Base-by-base conservation (phyloP, 2,797 vertebrate genomes). In the Ambastaia sidthimunki region DNA sequence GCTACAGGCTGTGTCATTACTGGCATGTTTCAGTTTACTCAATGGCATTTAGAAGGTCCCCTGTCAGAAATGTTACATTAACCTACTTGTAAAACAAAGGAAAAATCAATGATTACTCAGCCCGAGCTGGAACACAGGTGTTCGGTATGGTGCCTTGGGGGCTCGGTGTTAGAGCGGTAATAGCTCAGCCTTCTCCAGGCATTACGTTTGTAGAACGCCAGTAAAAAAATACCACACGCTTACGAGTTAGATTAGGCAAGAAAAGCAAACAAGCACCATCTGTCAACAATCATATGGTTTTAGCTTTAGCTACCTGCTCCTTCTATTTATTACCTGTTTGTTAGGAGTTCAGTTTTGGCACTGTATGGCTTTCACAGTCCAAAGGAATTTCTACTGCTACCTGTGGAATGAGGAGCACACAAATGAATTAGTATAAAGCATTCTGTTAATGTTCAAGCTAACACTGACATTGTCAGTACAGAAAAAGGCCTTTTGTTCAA, bases 251-350 rank as follows among this genome's bases (percentile, higher is more conserved):
- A 73, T 65, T 66, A 47, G 37, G 47, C 62, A 48, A 25, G 12
- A 15, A 50, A 28, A 71, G 31, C 62, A 67, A 54, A 79, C 69
- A 66, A 55, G 47, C 47, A 44, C 23, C 69, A 66, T 73, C 70
- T 80, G 78, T 73, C 47, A 73, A 48, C 60, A 73, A 72, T 55
- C 59, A 72, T 31, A 72, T 21, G 54, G 54, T 70, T 66, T 73
- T 66, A 73, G 60, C 55, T 65, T 57, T 67, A 73, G 78, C 70
- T 80, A 55, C 78, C 60, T 55, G 59, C 21, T 55, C 18, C 16
- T 78, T 70, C 21, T 55, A 55, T 63, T 79, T 3, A 79, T 79
- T 79, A 80, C 77, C 77, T 80, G 34, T 59, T 67, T 73, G 25
- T 72, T 57, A 44, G 18, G 50, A 66, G 60, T 73, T 21, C 50